Conservation (phyloP, 2,113 vertebrate species). For the Phaetusa simplex region DNA sequence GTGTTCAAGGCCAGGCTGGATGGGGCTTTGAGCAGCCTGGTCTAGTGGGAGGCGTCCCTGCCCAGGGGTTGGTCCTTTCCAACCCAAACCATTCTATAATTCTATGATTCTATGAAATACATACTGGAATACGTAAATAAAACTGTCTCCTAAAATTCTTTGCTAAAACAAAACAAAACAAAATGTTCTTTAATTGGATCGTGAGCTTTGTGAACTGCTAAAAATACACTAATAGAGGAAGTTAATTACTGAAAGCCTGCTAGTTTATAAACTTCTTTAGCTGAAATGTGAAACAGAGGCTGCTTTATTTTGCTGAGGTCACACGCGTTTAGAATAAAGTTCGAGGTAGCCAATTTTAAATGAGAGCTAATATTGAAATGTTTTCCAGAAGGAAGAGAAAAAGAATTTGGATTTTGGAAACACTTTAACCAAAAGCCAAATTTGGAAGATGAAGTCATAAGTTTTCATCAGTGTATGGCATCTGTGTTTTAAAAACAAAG, state of each 20-base stretch:
- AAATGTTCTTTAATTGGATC: neutral
- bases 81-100: neutral
- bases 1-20: neutral
- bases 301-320: neutral
- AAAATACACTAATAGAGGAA: neutral
- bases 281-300: neutral
- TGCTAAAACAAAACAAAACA: neutral
- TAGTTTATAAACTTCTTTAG: neutral
- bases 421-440: neutral
- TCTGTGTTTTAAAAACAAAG: neutral
- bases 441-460: neutral
- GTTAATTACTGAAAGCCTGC: neutral
- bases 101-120: neutral
- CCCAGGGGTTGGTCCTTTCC: too few species aligned
- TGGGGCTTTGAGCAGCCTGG: neutral
- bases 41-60: too few species aligned
- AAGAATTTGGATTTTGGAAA: neutral
- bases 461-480: neutral
- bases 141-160: neutral
- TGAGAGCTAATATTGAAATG: neutral
- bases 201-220: neutral
- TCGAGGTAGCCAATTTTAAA: neutral
- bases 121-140: neutral
- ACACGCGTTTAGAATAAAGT: neutral
- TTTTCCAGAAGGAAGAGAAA: neutral